Base-by-base conservation (phyloP, 1,140 invertebrate genomes). In the Apis dorsata region DNA sequence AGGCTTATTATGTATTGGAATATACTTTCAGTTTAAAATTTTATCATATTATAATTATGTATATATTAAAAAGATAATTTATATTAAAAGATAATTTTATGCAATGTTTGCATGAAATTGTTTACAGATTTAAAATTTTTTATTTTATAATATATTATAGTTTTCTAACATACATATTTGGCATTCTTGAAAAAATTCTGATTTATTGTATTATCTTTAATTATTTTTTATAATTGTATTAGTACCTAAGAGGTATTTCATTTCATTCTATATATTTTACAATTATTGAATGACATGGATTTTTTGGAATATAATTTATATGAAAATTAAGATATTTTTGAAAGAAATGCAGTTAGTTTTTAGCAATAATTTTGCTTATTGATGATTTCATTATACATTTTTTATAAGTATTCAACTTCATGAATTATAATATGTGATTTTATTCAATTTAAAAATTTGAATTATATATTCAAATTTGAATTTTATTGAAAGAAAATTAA, bases 341-440 rank as follows among this genome's bases (percentile, higher is more conserved):
- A 86, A 66, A 79, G 70, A 83, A 59, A 81, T 72, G 70, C 62
- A 75, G 80, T 62, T 88, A 74, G 53, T 68, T 65, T 78, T 66
- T 84, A 79, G 66, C 75, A 80, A 78, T 83, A 88, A 80, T 89
- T 80, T 55, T 80, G 21, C 24, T 84, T 84, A 74, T 84, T 68
- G 65, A 63, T 59, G 21, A 83, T 72, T 60, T 79, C n/a, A 77
- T 76, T 76, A 73, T 55, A 63, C 15, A 70, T 78, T 53, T 11
- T 70, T 70, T 60, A 60, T 76, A 21, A 77, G 7, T 65, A 55
- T 19, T 28, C 49, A 63, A 24, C 55, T 77, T 77, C 51, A 69
- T 12, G 51, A 65, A 65, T 51, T 70, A 65, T 63, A 44, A 17
- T 73, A 63, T 12, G 57, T 81, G 51, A 21, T 66, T 74, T 55